Base-by-base conservation (phyloP, 2,797 vertebrate genomes). In the Sebastes hopkinsi region DNA sequence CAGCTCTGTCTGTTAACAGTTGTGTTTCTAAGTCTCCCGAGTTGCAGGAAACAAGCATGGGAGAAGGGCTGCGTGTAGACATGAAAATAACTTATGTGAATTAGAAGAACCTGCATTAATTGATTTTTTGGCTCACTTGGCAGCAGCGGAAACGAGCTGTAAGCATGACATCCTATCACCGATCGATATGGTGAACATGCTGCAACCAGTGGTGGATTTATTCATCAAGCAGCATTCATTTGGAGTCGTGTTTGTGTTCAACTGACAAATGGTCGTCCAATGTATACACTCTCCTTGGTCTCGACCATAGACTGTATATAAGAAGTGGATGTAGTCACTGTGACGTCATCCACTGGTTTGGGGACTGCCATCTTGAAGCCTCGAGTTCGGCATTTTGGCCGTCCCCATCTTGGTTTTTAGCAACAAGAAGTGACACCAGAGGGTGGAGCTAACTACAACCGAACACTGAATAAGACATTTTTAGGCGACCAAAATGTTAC, bases 41-140 rank as follows among this genome's bases (percentile, higher is more conserved):
- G 50, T 11, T 67, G 29, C 55, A 81, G 30, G 67, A 61, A 76
- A 67, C 62, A 67, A 77, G 25, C 14, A 30, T 23, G 46, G 56
- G 27, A 60, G 66, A 22, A 30, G 13, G 25, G 22, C 42, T 77
- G 61, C 22, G 34, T 74, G 59, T 61, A 72, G 23, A 62, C 16
- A 69, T 61, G 42, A 84, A 82, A 79, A 72, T 73, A 13, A n/a
- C 13, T 34, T 25, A 11, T 50, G 70, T 75, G 59, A 46, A n/a
- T 64, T 12, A 52, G 62, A 23, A 20, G 4, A 70, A 54, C 12
- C 22, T 54, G n/a, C 54, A 20, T 62, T 6, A 3, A n/a, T 4
- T 42, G 8, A 55, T 36, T 29, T 54, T 14, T 25, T 6, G 23
- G 3, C 36, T 20, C 72, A 65, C 50, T 58, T 20, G 20, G 18